Evolutionary conservation across 2,113 vertebrate species (phyloP).

Genomic region (Callocephalon fimbriatum): DNA sequence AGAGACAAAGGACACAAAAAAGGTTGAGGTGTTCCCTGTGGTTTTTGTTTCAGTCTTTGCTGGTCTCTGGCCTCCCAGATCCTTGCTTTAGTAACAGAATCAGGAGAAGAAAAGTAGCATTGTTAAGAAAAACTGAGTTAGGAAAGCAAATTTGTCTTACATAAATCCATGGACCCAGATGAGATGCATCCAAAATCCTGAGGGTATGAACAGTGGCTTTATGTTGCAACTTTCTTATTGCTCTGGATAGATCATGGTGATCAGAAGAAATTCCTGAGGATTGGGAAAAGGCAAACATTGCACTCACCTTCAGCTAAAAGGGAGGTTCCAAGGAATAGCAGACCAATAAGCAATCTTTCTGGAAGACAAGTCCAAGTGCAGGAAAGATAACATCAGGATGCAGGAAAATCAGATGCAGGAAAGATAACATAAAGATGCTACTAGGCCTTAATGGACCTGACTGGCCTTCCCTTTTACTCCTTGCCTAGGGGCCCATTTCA

Average conservation of each 20-base stretch:
- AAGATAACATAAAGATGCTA: neutral
- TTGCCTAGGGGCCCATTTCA: neutral
- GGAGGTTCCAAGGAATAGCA: neutral
- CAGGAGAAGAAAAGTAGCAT: neutral
- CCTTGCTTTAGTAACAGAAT: neutral
- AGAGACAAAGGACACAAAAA: neutral
- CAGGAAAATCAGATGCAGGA: neutral
- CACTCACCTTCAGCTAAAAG: neutral
- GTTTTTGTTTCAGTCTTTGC: neutral
- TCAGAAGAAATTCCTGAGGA: neutral
- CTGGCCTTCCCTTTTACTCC: rapidly evolving
- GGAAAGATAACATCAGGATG: neutral
- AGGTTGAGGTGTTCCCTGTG: neutral
- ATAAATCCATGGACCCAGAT: neutral
- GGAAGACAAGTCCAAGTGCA: neutral
- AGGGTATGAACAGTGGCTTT: neutral
- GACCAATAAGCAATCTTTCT: neutral
- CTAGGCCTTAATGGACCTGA: neutral
- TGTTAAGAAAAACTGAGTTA: neutral
- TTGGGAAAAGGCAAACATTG: neutral
- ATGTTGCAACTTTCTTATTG: neutral
- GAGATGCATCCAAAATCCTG: neutral
- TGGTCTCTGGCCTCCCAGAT: neutral
- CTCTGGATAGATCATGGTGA: neutral
- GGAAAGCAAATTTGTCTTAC: neutral